Evolutionary conservation across 2,797 vertebrate genomes (phyloP), one percentile per base, ranked within the genome.

Genomic region (Liasis olivaceus): DNA sequence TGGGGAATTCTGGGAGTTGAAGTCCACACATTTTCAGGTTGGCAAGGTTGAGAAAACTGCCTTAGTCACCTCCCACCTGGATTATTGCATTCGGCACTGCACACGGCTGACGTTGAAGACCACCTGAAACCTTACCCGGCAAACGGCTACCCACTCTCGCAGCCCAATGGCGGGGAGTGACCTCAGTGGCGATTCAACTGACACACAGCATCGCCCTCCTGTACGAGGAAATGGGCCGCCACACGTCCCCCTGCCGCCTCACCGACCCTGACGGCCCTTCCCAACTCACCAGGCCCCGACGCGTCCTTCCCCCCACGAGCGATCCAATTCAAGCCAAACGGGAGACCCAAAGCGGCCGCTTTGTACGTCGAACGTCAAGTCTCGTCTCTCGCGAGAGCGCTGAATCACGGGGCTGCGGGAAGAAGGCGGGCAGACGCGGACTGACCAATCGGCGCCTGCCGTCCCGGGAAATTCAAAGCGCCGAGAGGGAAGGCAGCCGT

Each of bases 221-320:
- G 9, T 9, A 22, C 0, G 31, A 72, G n/a, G 15, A 31, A 22
- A 42, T 17, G 36, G 47, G 3, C 62, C 60, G 15, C 42, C 15
- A 9, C 87, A 51, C 1, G 2, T 31, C 17, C 28, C 85, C 54
- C 15, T 17, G 60, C 63, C 4, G 0, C n/a, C 51, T 72, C 62
- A 7, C 8, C 2, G 17, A 1, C 11, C 9, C 22, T 56, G n/a
- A 17, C 28, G 1, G 28, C 22, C 2, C 28, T 51, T 28, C 12
- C 3, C 11, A 31, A 42, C 63, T 90, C 81, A 86, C 81, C 81
- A 31, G 24, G 7, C 11, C 42, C 11, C 12, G 2, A 9, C 1
- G 5, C 0, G 6, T 4, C 64, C 22, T 0, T 2, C 0, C 17
- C 14, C 0, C 14, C 14, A 2, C 8, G 4, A 2, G 5, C 2